phyloP scores from a whole-genome alignment of 2,113 vertebrate genomes.

The Lophotis ruficrista region DNA sequence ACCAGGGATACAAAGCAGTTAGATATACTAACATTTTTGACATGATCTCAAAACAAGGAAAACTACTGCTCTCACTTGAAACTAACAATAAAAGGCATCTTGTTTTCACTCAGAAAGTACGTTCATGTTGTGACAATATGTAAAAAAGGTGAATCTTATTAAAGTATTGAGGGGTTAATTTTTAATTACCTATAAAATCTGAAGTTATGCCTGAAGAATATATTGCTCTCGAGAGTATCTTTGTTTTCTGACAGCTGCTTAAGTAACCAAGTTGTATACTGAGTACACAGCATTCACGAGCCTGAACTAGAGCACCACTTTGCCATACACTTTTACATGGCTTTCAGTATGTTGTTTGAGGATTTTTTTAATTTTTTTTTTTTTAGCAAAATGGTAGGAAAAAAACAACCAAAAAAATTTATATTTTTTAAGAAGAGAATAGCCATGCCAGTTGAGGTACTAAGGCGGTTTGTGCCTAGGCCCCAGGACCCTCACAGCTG shows the following conservation, averaged over 20 bases:
- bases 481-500: accelerated
- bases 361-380: no score
- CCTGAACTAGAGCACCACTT: background rate
- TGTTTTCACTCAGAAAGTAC: background rate
- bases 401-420: background rate
- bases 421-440: background rate
- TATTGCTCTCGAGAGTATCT: background rate
- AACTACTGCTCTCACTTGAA: background rate
- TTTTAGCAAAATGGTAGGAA: background rate
- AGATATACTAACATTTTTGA: background rate
- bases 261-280: background rate
- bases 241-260: constrained; percentile 8
- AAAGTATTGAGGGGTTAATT: background rate
- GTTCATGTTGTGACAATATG: background rate
- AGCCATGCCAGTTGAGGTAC: background rate
- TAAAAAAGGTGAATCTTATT: background rate
- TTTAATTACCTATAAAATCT: background rate
- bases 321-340: background rate
- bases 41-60: background rate
- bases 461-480: accelerated
- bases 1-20: background rate
- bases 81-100: background rate
- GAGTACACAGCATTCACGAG: background rate
- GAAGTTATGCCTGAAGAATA: background rate
- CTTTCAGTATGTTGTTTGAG: background rate